phyloP scores from a whole-genome alignment of 1,140 invertebrate genomes.

The Drosophila willistoni region DNA sequence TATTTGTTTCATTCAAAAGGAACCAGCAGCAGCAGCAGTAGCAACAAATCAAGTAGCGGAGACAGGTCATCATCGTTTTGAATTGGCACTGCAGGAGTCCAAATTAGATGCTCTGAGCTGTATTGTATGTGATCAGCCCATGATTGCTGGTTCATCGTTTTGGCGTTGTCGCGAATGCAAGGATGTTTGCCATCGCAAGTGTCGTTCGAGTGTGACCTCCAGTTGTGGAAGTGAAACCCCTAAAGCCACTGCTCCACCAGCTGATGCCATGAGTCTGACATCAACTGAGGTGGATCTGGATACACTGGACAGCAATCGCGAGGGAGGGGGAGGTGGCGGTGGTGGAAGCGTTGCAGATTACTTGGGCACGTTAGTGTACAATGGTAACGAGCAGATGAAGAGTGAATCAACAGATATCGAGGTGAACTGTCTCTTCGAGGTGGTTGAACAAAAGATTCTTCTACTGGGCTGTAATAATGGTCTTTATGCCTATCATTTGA shows the following conservation, averaged over 20 bases:
- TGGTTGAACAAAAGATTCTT: constrained; percentile 68
- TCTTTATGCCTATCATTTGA: constrained; percentile 72
- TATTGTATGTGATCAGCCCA: constrained; percentile 55
- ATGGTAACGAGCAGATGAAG: constrained; percentile 12
- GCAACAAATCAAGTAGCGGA: not conserved
- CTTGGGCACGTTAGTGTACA: constrained; percentile 60
- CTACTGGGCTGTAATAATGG: constrained; percentile 76
- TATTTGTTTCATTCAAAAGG: too few species aligned
- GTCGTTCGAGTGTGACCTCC: constrained; percentile 54
- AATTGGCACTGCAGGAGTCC: constrained; percentile 65
- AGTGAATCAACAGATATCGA: constrained; percentile 46
- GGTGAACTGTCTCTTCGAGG: constrained; percentile 74
- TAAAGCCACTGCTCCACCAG: constrained; percentile 29
- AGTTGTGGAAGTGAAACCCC: constrained; percentile 42
- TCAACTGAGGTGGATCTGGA: constrained; percentile 41
- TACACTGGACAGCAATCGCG: constrained; percentile 27
- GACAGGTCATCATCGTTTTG: constrained; percentile 71
- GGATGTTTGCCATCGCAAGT: constrained; percentile 66
- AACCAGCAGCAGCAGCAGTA: too few species aligned
- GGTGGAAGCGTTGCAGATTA: constrained; percentile 39
- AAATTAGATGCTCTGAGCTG: constrained; percentile 43
- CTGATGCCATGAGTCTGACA: constrained; percentile 31
- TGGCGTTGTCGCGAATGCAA: constrained; percentile 82
- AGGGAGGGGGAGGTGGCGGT: too few species aligned
- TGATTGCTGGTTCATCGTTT: constrained; percentile 63